Evolutionary conservation across 2,113 vertebrate genomes (phyloP).

Genomic region (Pyrgilauda ruficollis): DNA sequence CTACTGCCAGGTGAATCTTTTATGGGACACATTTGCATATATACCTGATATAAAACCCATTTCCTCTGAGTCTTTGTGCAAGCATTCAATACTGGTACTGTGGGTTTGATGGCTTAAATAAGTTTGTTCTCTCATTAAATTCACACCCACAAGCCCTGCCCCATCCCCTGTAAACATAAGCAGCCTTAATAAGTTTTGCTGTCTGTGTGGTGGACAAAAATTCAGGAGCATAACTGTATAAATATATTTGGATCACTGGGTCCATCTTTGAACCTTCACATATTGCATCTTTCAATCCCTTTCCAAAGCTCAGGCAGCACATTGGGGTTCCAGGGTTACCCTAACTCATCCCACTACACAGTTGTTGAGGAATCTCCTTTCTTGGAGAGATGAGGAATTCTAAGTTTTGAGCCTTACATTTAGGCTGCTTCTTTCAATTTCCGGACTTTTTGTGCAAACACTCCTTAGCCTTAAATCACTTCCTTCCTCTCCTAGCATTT

Average conservation of each 20-base stretch:
- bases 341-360: not conserved
- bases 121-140: not conserved
- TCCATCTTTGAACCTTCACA: not conserved
- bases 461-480: not conserved
- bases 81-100: not conserved
- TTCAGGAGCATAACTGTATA: not conserved
- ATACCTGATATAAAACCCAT: not conserved
- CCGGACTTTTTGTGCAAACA: not conserved
- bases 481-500: not conserved
- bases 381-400: not conserved
- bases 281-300: not conserved
- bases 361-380: not conserved
- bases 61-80: not conserved
- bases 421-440: not conserved
- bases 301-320: not conserved
- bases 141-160: not conserved
- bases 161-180: not conserved
- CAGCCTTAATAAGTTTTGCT: not conserved
- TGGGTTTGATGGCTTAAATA: not conserved
- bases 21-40: not conserved
- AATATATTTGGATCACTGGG: not conserved
- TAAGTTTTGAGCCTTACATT: not conserved
- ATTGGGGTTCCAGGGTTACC: rapidly evolving
- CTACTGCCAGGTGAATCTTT: not conserved
- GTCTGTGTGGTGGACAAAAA: not conserved